Conservation (phyloP, 2,888 invertebrate genomes). For the Stenurella melanura region DNA sequence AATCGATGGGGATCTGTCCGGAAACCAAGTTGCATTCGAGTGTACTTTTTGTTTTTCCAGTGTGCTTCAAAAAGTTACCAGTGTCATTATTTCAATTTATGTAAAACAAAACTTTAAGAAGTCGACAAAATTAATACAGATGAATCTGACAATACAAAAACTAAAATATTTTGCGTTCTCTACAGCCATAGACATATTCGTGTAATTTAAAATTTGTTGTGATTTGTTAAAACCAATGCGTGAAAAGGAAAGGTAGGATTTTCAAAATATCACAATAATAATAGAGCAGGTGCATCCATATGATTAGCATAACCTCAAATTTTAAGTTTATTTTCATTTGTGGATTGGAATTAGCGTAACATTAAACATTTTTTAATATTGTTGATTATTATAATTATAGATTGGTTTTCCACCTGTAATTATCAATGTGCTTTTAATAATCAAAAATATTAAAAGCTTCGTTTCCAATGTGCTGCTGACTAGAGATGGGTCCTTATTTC, state of each 20-base stretch:
- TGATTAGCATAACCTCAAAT: no score
- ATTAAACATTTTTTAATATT: no score
- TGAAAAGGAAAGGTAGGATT: background rate
- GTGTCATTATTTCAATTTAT: slow-evolving; percentile 3
- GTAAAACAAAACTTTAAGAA: background rate
- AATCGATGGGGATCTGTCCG: background rate
- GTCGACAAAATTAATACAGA: background rate
- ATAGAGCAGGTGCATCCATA: no score
- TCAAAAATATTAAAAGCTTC: no score
- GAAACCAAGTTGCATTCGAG: slow-evolving; percentile 7
- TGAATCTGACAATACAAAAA: background rate
- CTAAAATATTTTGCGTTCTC: background rate
- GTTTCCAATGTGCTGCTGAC: no score
- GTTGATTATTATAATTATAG: no score
- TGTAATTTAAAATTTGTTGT: background rate
- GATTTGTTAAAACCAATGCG: slow-evolving; percentile 2
- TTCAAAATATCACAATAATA: background rate
- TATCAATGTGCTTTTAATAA: no score
- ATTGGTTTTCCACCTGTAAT: no score
- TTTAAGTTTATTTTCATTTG: no score
- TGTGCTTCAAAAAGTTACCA: background rate
- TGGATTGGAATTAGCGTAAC: no score
- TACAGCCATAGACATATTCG: background rate
- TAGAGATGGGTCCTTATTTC: no score
- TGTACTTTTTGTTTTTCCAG: background rate